phyloP scores from a whole-genome alignment of 2,888 invertebrate species.

The Aromia moschata region DNA sequence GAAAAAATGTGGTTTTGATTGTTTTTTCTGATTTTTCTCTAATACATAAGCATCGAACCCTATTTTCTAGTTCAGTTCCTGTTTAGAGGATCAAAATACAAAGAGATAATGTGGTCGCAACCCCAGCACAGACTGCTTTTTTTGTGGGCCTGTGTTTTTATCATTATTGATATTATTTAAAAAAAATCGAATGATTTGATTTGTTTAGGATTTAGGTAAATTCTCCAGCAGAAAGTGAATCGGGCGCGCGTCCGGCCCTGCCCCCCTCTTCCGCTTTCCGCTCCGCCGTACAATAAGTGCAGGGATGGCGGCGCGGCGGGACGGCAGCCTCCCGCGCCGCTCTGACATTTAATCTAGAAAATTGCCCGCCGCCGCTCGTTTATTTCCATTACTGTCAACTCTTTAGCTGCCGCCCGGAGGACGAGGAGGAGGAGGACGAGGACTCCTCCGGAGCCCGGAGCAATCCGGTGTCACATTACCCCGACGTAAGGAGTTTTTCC shows the following conservation, averaged over 20 bases:
- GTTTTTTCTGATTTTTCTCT: no score
- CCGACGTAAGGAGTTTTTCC: slow-evolving; percentile 54
- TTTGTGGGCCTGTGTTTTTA: no score
- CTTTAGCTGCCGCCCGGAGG: slow-evolving; percentile 60
- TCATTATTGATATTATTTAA: no score
- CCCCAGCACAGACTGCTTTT: no score
- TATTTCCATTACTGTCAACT: slow-evolving; percentile 72
- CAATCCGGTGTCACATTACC: slow-evolving; percentile 63
- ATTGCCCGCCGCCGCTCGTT: slow-evolving; percentile 70
- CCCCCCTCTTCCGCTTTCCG: slow-evolving; percentile 29
- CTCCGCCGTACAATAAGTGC: slow-evolving; percentile 28
- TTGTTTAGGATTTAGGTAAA: no score
- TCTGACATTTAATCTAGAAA: slow-evolving; percentile 74
- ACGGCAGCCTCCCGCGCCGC: slow-evolving; percentile 59
- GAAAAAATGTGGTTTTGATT: no score
- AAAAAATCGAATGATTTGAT: no score
- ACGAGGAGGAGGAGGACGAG: slow-evolving; percentile 42
- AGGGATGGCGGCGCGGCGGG: slow-evolving; percentile 55
- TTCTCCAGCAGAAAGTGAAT: no score
- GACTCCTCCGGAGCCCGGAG: slow-evolving; percentile 53
- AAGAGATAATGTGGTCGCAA: no score
- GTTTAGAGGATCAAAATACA: no score
- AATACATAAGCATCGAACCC: no score
- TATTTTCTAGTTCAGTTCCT: no score
- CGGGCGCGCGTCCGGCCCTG: slow-evolving; percentile 20